Evolutionary conservation across 1,140 invertebrate genomes (phyloP).

Genomic region (Eurosta solidaginis): DNA sequence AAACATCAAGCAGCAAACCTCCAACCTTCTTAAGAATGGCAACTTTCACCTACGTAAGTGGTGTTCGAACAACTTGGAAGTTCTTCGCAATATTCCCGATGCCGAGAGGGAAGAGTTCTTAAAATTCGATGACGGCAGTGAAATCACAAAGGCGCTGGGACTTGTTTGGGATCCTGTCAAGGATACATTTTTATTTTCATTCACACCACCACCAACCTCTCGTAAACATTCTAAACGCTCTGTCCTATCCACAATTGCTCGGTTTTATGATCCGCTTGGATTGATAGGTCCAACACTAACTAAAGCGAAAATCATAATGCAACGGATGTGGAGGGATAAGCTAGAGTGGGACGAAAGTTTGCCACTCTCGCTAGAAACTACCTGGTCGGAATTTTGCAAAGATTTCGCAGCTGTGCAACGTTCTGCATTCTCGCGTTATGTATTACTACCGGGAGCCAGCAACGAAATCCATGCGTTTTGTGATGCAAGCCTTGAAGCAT

Average conservation of each 20-base stretch:
- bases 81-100: conserved; percentile 32
- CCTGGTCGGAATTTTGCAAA: conserved; percentile 38
- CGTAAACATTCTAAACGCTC: too few species aligned
- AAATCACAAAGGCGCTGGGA: conserved; percentile 38
- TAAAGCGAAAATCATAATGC: conserved; percentile 46
- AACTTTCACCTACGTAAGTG: conserved; percentile 45
- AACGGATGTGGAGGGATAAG: conserved; percentile 46
- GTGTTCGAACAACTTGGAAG: conserved; percentile 39
- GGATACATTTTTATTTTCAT: conserved; percentile 39
- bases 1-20: conserved; percentile 36
- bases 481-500: conserved; percentile 55
- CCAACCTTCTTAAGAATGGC: conserved; percentile 35
- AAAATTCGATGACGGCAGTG: background rate
- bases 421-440: conserved; percentile 38
- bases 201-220: conserved; percentile 22
- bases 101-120: conserved; percentile 16
- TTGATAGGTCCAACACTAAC: conserved; percentile 44
- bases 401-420: conserved; percentile 35
- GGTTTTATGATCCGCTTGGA: too few species aligned
- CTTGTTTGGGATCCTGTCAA: conserved; percentile 35
- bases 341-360: conserved; percentile 49
- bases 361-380: conserved; percentile 30
- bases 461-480: conserved; percentile 52
- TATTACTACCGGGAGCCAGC: background rate
- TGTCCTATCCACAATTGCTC: conserved; percentile 49